Evolutionary conservation across 2,888 invertebrate species (phyloP).

Genomic region (Petrolisthes manimaculis): DNA sequence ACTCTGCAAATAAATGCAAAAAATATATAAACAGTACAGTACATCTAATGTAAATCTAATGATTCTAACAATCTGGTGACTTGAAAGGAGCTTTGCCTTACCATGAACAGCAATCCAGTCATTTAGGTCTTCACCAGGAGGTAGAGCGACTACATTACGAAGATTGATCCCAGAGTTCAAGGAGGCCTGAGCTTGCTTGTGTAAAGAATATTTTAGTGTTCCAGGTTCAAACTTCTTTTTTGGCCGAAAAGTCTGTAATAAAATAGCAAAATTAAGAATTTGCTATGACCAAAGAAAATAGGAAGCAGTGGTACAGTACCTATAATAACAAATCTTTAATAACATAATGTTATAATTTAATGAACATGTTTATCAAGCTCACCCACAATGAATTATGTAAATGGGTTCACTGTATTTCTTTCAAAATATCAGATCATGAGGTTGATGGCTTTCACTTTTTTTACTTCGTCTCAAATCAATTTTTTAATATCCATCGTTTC

Average conservation of each 20-base stretch:
- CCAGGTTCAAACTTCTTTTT: conserved; percentile 90
- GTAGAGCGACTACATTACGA: conserved; percentile 83
- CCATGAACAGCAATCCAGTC: conserved; percentile 96
- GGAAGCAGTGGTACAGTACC: neutral
- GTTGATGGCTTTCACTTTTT: too few relatives aligned
- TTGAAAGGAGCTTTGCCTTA: conserved; percentile 69
- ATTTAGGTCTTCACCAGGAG: conserved; percentile 85
- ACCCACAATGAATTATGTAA: too few relatives aligned
- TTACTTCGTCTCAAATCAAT: too few relatives aligned
- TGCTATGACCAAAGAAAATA: neutral
- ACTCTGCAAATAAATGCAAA: too few relatives aligned
- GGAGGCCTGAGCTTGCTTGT: conserved; percentile 92
- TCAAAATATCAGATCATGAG: too few relatives aligned
- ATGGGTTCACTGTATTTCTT: too few relatives aligned
- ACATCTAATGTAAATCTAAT: too few relatives aligned
- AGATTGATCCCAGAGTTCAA: conserved; percentile 90
- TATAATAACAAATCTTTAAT: neutral
- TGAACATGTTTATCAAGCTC: too few relatives aligned
- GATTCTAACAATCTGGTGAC: too few relatives aligned
- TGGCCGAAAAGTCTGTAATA: conserved; percentile 84
- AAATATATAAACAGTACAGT: too few relatives aligned
- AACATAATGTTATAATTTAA: too few relatives aligned
- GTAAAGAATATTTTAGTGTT: conserved; percentile 86
- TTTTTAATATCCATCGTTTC: too few relatives aligned
- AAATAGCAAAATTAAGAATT: neutral